A percentile compares a stretch with the other conserved stretches of the same genome.
Conservation (phyloP, 2,888 invertebrate genomes). For the Ectemnius continuus region DNA sequence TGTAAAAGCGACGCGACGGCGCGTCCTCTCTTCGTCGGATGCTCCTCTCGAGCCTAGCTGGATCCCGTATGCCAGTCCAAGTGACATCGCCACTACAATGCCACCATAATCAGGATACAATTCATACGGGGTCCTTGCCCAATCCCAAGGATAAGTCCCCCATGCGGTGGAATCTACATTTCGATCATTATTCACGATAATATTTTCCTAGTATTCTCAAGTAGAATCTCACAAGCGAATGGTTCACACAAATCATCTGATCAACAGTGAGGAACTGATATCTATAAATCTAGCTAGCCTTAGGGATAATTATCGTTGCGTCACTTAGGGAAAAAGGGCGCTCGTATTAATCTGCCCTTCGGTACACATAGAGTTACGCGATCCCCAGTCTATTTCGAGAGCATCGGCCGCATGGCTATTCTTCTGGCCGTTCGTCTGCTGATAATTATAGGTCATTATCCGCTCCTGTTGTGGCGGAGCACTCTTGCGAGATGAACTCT, state of each 20-base stretch:
- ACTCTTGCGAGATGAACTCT: slow-evolving; percentile 49
- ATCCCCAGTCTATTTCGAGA: slow-evolving; percentile 38
- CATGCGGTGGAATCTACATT: slow-evolving; percentile 8
- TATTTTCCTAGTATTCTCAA: not conserved
- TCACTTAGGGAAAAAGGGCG: slow-evolving; percentile 10
- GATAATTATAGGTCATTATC: slow-evolving; percentile 64
- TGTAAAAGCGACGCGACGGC: not conserved
- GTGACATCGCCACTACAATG: slow-evolving; percentile 42
- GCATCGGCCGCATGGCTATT: slow-evolving; percentile 12
- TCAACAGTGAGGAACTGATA: too few relatives aligned
- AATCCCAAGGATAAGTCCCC: slow-evolving; percentile 48
- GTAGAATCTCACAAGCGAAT: too few relatives aligned
- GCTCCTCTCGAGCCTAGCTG: slow-evolving; percentile 24
- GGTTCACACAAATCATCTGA: too few relatives aligned
- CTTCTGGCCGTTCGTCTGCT: slow-evolving; percentile 18
- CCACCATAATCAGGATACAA: slow-evolving; percentile 60
- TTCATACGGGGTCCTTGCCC: slow-evolving; percentile 43
- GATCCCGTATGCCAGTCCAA: slow-evolving; percentile 18
- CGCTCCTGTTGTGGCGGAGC: slow-evolving; percentile 30
- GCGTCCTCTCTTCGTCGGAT: slow-evolving; percentile 22
- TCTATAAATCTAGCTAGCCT: too few relatives aligned
- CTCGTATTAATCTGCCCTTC: slow-evolving; percentile 20
- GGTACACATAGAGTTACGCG: slow-evolving; percentile 22
- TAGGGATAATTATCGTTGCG: not conserved
- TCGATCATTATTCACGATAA: not conserved